These are phyloP conservation scores for Mungos mungo DNA, from an alignment of 2,113 vertebrate species.

Conservation along the genomic window DNA sequence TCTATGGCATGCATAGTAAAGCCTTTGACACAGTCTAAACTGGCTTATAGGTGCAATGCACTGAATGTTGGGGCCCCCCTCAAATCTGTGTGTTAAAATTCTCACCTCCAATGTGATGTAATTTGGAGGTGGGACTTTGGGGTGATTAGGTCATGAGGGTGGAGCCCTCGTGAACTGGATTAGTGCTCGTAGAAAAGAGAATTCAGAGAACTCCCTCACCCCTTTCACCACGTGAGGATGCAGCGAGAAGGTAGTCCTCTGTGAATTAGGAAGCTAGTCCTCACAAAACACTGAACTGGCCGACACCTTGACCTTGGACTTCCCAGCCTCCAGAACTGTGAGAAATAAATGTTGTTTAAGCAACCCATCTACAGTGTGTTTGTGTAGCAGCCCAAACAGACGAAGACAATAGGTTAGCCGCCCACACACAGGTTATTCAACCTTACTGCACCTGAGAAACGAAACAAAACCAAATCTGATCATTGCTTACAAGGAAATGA, in stretches of 20 bases:
- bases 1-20: background rate
- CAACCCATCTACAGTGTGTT: background rate
- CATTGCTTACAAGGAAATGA: background rate
- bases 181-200: background rate
- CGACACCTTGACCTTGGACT: background rate
- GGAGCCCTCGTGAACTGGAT: background rate
- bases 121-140: background rate
- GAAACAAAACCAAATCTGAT: background rate
- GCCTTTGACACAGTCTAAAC: background rate
- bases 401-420: background rate
- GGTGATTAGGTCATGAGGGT: background rate
- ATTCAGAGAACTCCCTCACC: background rate
- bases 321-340: background rate
- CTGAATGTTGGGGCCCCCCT: background rate
- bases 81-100: background rate
- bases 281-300: background rate
- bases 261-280: background rate
- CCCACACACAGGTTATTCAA: background rate
- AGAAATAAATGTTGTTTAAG: background rate
- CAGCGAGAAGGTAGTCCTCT: background rate
- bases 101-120: background rate
- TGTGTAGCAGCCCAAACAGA: background rate
- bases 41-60: background rate
- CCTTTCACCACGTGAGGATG: background rate
- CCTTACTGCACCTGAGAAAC: background rate